phyloP scores from a whole-genome alignment of 2,888 invertebrate genomes.

The Parascotia fuliginaria region DNA sequence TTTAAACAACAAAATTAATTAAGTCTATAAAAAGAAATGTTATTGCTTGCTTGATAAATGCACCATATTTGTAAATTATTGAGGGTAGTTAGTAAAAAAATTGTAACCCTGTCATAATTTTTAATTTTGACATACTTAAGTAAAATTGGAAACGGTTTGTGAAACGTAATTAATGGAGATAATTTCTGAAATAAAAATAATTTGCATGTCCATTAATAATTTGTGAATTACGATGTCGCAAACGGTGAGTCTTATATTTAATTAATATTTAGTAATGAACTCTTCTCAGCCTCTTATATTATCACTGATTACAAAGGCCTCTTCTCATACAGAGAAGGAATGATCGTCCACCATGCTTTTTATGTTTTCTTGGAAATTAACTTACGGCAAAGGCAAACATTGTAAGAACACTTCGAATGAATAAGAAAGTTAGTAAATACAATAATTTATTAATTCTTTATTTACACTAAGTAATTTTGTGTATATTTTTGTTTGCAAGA shows the following conservation, averaged over 20 bases:
- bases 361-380: too few species aligned
- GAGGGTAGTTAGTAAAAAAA: slow-evolving; percentile 19
- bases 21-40: neutral
- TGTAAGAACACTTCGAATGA: too few species aligned
- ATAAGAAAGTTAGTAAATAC: too few species aligned
- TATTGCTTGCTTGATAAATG: slow-evolving; percentile 5
- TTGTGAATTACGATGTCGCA: slow-evolving; percentile 10
- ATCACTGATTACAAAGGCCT: too few species aligned
- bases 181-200: neutral
- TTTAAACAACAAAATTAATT: too few species aligned
- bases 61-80: neutral
- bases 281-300: too few species aligned
- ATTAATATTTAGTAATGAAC: neutral
- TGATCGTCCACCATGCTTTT: too few species aligned
- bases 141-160: neutral
- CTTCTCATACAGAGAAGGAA: too few species aligned
- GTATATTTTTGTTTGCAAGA: too few species aligned
- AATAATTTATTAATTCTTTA: too few species aligned
- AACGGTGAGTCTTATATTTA: slow-evolving; percentile 5
- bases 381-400: too few species aligned
- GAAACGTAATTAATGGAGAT: neutral
- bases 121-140: neutral
- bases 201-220: slow-evolving; percentile 4
- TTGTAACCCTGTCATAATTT: neutral
- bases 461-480: too few species aligned